Evolutionary conservation across 2,113 vertebrate genomes (phyloP).

Genomic region (Rhinopomastus cyanomelas): DNA sequence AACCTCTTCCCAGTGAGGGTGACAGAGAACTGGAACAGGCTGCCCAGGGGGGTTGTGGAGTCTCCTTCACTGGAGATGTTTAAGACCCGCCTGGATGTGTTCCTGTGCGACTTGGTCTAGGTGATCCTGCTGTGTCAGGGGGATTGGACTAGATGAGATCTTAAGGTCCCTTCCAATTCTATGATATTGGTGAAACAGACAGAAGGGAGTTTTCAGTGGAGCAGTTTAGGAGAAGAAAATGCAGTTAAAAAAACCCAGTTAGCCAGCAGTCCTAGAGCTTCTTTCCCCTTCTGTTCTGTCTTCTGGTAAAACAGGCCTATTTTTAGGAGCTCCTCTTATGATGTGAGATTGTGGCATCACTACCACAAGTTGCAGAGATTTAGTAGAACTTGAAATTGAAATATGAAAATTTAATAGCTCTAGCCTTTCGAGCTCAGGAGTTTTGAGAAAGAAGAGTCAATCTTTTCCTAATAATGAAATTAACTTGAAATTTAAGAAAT

Average conservation of each 20-base stretch:
- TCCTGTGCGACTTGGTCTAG: no score
- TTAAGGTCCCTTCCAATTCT: no score
- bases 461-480: not conserved
- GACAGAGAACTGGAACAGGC: no score
- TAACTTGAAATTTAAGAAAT: not conserved
- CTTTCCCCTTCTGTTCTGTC: not conserved
- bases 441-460: not conserved
- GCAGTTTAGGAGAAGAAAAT: no score
- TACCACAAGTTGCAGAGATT: not conserved
- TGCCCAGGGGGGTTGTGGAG: no score
- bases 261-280: not conserved
- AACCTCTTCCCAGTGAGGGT: no score
- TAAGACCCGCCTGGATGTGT: no score
- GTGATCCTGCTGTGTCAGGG: no score
- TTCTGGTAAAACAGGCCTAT: not conserved
- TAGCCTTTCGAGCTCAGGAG: not conserved
- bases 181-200: not conserved
- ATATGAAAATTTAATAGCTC: not conserved
- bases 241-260: no score
- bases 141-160: no score
- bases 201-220: not conserved
- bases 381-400: not conserved
- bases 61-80: no score
- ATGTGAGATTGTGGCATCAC: not conserved
- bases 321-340: not conserved